Conservation (phyloP, 2,797 vertebrate species). For the Chromis chromis region DNA sequence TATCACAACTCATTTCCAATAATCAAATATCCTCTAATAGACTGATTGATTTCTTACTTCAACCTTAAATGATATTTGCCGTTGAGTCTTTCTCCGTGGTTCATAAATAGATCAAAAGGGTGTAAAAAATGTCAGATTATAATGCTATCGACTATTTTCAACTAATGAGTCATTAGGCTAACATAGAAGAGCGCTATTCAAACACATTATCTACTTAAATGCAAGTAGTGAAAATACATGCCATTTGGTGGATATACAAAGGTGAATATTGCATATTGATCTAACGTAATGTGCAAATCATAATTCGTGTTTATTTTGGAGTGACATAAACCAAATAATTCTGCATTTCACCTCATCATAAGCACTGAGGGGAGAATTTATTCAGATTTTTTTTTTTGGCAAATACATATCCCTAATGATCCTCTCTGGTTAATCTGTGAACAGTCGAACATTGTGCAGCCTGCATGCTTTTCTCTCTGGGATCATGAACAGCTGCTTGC, state of each 20-base stretch:
- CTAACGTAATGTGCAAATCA: conserved; percentile 64
- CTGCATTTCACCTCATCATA: conserved; percentile 71
- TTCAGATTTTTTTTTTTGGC: conserved; percentile 79
- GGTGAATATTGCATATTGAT: conserved; percentile 71
- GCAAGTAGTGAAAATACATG: conserved; percentile 30
- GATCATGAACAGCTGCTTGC: conserved; percentile 97
- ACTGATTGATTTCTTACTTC: conserved; percentile 55
- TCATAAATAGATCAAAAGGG: conserved; percentile 49
- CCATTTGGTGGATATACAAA: conserved; percentile 65
- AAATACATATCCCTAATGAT: conserved; percentile 86
- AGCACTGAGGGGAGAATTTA: conserved; percentile 71
- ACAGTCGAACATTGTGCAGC: conserved; percentile 83
- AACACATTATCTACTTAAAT: conserved; percentile 42
- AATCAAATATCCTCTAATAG: conserved; percentile 36
- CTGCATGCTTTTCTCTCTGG: conserved; percentile 88
- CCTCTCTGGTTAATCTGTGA: conserved; percentile 82
- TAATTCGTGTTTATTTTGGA: conserved; percentile 71
- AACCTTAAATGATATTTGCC: conserved; percentile 28
- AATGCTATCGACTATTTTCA: conserved; percentile 37
- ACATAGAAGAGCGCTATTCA: conserved; percentile 31
- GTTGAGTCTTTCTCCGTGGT: conserved; percentile 26
- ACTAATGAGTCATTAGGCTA: conserved; percentile 57
- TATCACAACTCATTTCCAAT: conserved; percentile 39
- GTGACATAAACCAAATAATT: conserved; percentile 68
- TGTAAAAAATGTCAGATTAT: conserved; percentile 36